phyloP scores from a whole-genome alignment of 2,797 vertebrate species.

The Thunnus albacares region DNA sequence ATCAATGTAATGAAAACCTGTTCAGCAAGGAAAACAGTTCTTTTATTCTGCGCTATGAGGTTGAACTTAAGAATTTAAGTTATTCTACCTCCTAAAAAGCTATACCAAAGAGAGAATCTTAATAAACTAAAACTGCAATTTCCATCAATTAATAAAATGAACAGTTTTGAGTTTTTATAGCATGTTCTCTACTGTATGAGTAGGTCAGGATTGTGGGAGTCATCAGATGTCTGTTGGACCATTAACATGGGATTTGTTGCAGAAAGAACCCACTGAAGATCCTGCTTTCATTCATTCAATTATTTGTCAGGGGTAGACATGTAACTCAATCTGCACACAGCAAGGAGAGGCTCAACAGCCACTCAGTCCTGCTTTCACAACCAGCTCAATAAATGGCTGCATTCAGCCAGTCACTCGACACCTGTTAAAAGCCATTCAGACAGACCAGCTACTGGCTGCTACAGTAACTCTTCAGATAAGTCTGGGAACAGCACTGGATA shows the following conservation, averaged over 20 bases:
- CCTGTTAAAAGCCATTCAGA: slow-evolving; percentile 43
- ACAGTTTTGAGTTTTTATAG: background rate
- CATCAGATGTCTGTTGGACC: background rate
- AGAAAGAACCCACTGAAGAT: background rate
- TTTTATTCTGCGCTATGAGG: background rate
- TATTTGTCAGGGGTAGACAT: slow-evolving; percentile 30
- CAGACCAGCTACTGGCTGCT: slow-evolving; percentile 23
- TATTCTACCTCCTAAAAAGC: slow-evolving; percentile 9
- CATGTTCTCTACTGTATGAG: background rate
- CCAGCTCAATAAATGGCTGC: slow-evolving; percentile 34
- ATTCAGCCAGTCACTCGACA: slow-evolving; percentile 52
- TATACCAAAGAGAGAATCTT: background rate
- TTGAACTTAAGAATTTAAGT: background rate
- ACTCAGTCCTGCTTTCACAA: slow-evolving; percentile 40
- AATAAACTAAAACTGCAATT: background rate
- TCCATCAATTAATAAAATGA: background rate
- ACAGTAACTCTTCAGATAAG: slow-evolving; percentile 16
- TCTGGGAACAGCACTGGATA: slow-evolving; percentile 13
- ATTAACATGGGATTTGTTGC: background rate
- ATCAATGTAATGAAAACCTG: background rate
- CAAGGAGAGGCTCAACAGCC: slow-evolving; percentile 14
- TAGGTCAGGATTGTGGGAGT: background rate
- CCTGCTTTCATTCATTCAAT: slow-evolving; percentile 39
- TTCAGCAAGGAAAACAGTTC: background rate
- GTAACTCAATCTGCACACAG: slow-evolving; percentile 61